These are phyloP conservation scores for Drosophila paranaensis DNA, from an alignment of 2,888 invertebrate species.

Conservation along the genomic window DNA sequence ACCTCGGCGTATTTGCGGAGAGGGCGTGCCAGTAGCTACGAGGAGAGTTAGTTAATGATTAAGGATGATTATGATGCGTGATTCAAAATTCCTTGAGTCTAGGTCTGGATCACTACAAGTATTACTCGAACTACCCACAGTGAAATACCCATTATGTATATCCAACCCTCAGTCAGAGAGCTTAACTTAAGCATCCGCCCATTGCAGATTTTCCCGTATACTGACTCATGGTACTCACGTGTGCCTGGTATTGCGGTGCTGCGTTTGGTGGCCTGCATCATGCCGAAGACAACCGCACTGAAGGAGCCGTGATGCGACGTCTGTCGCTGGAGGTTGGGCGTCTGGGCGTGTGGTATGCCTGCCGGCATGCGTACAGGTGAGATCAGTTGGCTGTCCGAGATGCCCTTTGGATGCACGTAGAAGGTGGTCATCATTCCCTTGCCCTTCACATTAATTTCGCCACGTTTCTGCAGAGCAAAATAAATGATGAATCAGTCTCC, in stretches of 20 bases:
- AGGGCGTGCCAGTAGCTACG: slow-evolving; percentile 84
- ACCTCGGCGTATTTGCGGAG: slow-evolving; percentile 84
- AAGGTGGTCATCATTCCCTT: slow-evolving; percentile 98
- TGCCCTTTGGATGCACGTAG: slow-evolving; percentile 90
- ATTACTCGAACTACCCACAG: too few species aligned
- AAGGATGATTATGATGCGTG: background rate
- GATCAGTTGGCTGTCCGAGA: slow-evolving; percentile 80
- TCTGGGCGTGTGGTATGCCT: slow-evolving; percentile 85
- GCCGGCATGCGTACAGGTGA: slow-evolving; percentile 83
- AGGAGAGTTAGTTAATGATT: background rate
- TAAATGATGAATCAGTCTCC: background rate
- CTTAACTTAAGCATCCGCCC: background rate
- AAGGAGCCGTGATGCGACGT: slow-evolving; percentile 91
- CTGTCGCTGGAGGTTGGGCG: slow-evolving; percentile 87
- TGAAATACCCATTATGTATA: background rate
- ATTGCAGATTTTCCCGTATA: background rate
- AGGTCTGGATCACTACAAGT: too few species aligned
- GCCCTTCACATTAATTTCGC: slow-evolving; percentile 95
- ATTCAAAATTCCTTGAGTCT: too few species aligned
- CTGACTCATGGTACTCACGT: slow-evolving; percentile 74
- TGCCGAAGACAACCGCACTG: slow-evolving; percentile 94
- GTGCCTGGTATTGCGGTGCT: slow-evolving; percentile 83
- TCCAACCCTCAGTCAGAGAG: too few species aligned
- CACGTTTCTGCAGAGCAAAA: slow-evolving; percentile 88
- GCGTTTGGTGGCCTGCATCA: slow-evolving; percentile 90